Percentiles rank a stretch among this genome's conserved stretches.
Conservation (phyloP, 2,888 invertebrate genomes). For the Caradrina clavipalpis region DNA sequence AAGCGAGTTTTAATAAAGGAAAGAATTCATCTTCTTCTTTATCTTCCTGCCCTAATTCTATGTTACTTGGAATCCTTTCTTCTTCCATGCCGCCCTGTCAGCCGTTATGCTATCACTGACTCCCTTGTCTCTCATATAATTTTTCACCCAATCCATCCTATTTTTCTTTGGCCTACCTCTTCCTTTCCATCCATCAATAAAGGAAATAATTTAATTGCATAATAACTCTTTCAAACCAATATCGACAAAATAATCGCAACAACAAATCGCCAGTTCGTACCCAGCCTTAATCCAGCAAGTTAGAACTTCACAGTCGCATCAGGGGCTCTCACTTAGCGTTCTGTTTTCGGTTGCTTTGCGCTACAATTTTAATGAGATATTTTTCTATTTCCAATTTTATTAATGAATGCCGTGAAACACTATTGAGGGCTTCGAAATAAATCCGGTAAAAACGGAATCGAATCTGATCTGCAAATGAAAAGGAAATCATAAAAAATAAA, state of each 20-base stretch:
- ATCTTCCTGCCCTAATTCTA: no score
- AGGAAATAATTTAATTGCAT: neutral
- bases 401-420: conserved; percentile 60
- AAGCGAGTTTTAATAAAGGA: no score
- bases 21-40: no score
- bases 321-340: conserved; percentile 54
- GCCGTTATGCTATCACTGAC: no score
- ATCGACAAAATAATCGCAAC: conserved; percentile 19
- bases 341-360: conserved; percentile 54
- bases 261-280: conserved; percentile 14
- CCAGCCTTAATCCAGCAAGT: conserved; percentile 43
- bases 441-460: conserved; percentile 9
- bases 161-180: no score
- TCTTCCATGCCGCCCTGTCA: no score
- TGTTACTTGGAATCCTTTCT: no score
- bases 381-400: conserved; percentile 58
- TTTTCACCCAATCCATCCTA: no score
- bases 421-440: conserved; percentile 48
- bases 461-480: conserved; percentile 13
- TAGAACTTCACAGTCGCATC: conserved; percentile 44
- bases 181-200: no score
- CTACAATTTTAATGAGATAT: conserved; percentile 69
- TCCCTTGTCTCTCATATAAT: no score
- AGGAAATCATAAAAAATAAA: neutral
- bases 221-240: neutral